Base-by-base conservation (phyloP, 37 sponge, comb jelly and placozoan species). In the Ianthella basta region DNA sequence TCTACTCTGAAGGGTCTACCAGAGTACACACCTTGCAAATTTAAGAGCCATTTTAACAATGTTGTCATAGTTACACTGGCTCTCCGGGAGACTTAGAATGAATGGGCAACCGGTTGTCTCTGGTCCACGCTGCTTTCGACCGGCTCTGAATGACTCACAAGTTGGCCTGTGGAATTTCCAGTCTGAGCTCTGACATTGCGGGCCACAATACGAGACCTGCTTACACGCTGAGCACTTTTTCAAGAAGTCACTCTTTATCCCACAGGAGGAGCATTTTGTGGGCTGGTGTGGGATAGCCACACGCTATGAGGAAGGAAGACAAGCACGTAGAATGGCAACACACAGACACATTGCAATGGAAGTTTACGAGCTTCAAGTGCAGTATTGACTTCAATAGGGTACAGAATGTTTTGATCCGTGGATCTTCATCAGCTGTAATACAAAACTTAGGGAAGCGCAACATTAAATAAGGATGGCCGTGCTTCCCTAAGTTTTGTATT, bases 21-120 rank as follows among this genome's bases (percentile, higher is more conserved):
- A 44, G 6, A 24, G 15, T 4, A 55, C 72, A 24, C 32, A 94
- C 95, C 83, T 91, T 37, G 95, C 87, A 82, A 82, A 87, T 36
- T 66, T 86, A 66, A 87, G 87, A 37, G 88, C 91, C 23, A 36
- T 35, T 20, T 55, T 61, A 16, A 80, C 61, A 18, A 94, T 80
- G 54, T 72, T 89, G 39, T 56, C 40, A 80, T 87, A 94, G 56
- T 88, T 94, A 53, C 91, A 86, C 57, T 89, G 59, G 54, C 39
- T 72, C 38, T 73, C n/a, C 0, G 92, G 95, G 5, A 94, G 86
- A 63, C 91, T 91, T 85, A 94, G 60, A 20, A 94, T 83, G 66
- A 94, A 94, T 18, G 96, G 96, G 16, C 92, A 79, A 1, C 91
- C 92, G 35, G 90, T 65, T 4, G 89, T 69, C 37, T 30, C n/a